These are phyloP conservation scores for Varanus komodoensis DNA, from an alignment of 2,113 vertebrate genomes.

Conservation along the genomic window DNA sequence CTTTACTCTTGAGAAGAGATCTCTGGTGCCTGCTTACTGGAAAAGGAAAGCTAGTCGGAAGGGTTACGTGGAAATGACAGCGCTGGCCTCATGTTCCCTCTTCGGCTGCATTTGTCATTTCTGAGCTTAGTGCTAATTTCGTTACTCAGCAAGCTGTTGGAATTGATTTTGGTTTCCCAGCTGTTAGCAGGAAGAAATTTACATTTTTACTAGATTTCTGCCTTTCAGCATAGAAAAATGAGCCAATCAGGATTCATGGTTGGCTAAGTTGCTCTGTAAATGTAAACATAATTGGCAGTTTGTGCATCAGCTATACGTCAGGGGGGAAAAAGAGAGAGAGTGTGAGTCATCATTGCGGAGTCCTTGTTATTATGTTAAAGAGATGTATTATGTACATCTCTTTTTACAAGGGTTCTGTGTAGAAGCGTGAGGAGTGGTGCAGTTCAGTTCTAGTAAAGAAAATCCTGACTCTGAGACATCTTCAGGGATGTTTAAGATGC, in stretches of 20 bases:
- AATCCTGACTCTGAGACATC: background rate
- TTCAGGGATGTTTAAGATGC: background rate
- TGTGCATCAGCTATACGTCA: background rate
- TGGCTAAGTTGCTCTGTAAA: conserved; percentile 5
- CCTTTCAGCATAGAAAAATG: conserved; percentile 63
- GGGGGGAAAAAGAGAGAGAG: background rate
- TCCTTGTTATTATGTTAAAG: background rate
- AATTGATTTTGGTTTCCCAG: conserved; percentile 66
- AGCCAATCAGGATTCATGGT: conserved; percentile 41
- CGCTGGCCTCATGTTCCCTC: background rate
- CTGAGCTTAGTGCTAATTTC: conserved; percentile 53
- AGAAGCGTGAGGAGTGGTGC: background rate
- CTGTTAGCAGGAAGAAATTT: conserved; percentile 65
- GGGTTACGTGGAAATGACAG: conserved; percentile 1
- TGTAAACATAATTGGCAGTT: conserved; percentile 11
- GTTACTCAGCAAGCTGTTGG: conserved; percentile 64
- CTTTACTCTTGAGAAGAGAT: background rate
- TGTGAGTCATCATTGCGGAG: background rate
- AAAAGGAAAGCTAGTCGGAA: background rate
- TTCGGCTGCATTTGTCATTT: conserved; percentile 22
- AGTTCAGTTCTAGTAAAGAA: background rate
- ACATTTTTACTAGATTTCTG: conserved; percentile 63
- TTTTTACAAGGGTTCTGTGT: background rate
- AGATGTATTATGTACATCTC: background rate
- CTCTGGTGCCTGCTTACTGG: background rate